phyloP scores from a whole-genome alignment of 2,888 invertebrate species.

The Sipha maydis region DNA sequence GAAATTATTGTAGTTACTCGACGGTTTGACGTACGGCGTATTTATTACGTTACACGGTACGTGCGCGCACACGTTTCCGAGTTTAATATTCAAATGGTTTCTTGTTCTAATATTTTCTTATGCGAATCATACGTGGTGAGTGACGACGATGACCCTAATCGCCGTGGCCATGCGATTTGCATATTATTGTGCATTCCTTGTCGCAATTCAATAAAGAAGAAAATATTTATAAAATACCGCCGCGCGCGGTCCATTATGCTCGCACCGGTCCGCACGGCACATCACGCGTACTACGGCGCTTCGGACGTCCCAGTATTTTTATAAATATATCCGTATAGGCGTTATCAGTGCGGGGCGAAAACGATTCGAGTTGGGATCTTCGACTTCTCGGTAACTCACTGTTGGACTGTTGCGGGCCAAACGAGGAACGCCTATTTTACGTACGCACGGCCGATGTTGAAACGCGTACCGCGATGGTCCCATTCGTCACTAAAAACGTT shows the following conservation, averaged over 20 bases:
- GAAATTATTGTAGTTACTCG: not conserved
- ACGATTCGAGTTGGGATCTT: no score
- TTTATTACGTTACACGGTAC: not conserved
- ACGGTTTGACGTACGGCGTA: not conserved
- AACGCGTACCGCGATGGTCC: no score
- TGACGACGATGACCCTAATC: constrained; percentile 2
- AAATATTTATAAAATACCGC: not conserved
- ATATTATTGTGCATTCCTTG: not conserved
- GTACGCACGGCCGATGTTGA: no score
- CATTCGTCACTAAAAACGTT: no score
- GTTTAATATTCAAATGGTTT: not conserved
- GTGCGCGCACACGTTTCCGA: not conserved
- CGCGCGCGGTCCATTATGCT: not conserved
- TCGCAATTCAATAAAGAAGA: not conserved
- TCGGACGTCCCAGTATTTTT: no score
- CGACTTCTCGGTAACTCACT: no score
- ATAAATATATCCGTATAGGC: no score
- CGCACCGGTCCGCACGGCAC: no score
- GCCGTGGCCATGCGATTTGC: not conserved
- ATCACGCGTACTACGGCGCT: no score
- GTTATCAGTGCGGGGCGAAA: no score
- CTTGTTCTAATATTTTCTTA: not conserved
- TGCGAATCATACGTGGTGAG: not conserved
- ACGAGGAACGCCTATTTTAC: no score
- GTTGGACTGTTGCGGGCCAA: no score